These are phyloP conservation scores for Acleris sparsana DNA, from an alignment of 2,888 invertebrate genomes.

Conservation along the genomic window DNA sequence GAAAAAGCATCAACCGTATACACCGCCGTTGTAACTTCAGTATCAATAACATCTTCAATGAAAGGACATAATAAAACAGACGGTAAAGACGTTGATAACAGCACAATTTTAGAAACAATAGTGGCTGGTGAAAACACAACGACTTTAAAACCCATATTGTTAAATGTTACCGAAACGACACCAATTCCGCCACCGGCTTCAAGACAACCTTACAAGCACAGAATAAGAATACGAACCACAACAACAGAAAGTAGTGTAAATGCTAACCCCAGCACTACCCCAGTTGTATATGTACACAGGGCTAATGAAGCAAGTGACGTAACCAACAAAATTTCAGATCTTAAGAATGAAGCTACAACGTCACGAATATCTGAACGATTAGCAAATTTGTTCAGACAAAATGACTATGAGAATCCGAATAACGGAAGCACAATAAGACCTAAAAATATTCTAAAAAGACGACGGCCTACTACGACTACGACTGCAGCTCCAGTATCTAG, in stretches of 20 bases:
- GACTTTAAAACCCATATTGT: constrained; percentile 46
- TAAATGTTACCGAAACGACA: constrained; percentile 58
- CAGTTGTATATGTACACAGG: constrained; percentile 44
- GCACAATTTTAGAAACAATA: constrained; percentile 49
- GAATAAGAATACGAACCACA: constrained; percentile 72
- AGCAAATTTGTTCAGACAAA: constrained; percentile 59
- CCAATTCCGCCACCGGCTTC: constrained; percentile 42
- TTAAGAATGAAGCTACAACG: constrained; percentile 51
- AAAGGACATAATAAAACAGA: constrained; percentile 78
- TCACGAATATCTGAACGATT: constrained; percentile 62
- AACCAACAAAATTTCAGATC: constrained; percentile 46
- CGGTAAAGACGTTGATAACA: constrained; percentile 56
- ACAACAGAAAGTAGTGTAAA: constrained; percentile 65
- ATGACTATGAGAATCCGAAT: constrained; percentile 55
- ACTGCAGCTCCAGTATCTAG: constrained; percentile 45
- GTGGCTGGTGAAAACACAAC: constrained; percentile 51
- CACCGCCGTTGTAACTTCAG: constrained; percentile 80
- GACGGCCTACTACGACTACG: constrained; percentile 75
- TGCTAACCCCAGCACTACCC: constrained; percentile 47
- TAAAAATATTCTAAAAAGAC: constrained; percentile 63
- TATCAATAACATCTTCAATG: constrained; percentile 80
- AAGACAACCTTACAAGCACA: constrained; percentile 59
- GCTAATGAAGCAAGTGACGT: constrained; percentile 62
- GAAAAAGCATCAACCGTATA: constrained; percentile 76
- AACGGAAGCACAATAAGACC: constrained; percentile 58